Base-by-base conservation (phyloP, 2,113 vertebrate genomes). In the Pygoscelis adeliae region DNA sequence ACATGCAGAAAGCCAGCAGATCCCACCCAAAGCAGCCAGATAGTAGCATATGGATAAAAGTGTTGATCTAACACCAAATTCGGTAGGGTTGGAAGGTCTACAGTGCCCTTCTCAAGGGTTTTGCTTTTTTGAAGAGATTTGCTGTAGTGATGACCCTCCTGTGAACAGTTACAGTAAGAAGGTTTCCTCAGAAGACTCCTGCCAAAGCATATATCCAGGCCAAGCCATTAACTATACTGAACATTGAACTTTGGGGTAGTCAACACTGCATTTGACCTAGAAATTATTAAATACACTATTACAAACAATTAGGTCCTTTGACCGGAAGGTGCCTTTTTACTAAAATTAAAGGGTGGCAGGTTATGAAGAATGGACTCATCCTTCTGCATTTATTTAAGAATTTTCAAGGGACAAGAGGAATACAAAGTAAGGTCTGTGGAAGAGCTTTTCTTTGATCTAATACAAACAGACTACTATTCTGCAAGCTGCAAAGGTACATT, bases 401-500 rank as follows among this genome's bases (percentile, higher is more conserved):
- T 91, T 97, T 96, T 96, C 47, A 78, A 74, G 47, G 20, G 70
- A 83, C 65, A 94, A 26, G 44, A 93, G 26, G 58, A 93, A 90
- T 73, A 94, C 59, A 77, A 70, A 96, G 83, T 67, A 73, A 95
- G 89, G 42, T 82, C 67, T 82, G 59, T 58, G 46, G 63, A 89
- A 67, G 69, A 93, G 86, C 6, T 93, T 84, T 95, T 92, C 58
- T 95, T 96, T 97, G 91, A 90, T 88, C 83, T 95, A 95, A 97
- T 91, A 92, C 58, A 96, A 92, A 97, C 88, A 97, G 94, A 95
- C 95, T 90, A 91, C 95, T 96, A 94, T 95, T 97, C 95, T 95
- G 95, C 93, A 97, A 92, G 97, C 95, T 93, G 96, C 88, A 96
- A 96, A 97, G 95, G 95, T 97, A 97, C 97, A 94, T 97, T 97